Evolutionary conservation across 2,113 vertebrate genomes (phyloP), one percentile per base, ranked within the genome.

Genomic region (Crotophaga sulcirostris): DNA sequence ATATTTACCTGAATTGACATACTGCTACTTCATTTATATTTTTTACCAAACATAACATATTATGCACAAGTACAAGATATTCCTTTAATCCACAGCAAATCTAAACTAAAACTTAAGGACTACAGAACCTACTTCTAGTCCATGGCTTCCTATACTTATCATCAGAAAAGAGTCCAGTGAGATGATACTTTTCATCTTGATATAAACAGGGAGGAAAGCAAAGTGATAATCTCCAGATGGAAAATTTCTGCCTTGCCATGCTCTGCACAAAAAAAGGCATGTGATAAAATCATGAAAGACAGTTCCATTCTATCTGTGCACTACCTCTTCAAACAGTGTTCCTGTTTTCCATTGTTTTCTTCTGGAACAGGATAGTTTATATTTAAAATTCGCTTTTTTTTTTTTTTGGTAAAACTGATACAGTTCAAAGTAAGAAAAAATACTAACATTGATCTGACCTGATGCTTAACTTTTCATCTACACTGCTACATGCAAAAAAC

Each of bases 91-190:
- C 40, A 87, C 20, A 63, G 38, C 49, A 84, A 86, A 85, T 36
- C 21, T 62, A 64, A 87, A 93, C 21, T 83, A 87, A 93, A 96
- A 94, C 0, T 34, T 91, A 56, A 81, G 34, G 54, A 45, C 64
- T 77, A 31, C 20, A 63, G 29, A 95, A 93, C 93, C 62, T 98
- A 98, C 98, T 93, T 98, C 95, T 98, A 59, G 83, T 98, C 98
- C 98, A 98, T 20, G 98, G 98, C 74, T 80, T 98, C 81, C 98
- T 98, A 63, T 97, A 98, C n/a, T 95, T 94, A 75, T 98, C 81
- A 96, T 97, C 95, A 90, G 54, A 84, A 91, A 97, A 96, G 44
- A 95, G 63, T 91, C 93, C 94, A 86, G 45, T 72, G 84, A 97
- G 95, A 88, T 84, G 91, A 84, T 97, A 98, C 23, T 97, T 96